Evolutionary conservation across 2,113 vertebrate species (phyloP).

Genomic region (Alosa alosa): DNA sequence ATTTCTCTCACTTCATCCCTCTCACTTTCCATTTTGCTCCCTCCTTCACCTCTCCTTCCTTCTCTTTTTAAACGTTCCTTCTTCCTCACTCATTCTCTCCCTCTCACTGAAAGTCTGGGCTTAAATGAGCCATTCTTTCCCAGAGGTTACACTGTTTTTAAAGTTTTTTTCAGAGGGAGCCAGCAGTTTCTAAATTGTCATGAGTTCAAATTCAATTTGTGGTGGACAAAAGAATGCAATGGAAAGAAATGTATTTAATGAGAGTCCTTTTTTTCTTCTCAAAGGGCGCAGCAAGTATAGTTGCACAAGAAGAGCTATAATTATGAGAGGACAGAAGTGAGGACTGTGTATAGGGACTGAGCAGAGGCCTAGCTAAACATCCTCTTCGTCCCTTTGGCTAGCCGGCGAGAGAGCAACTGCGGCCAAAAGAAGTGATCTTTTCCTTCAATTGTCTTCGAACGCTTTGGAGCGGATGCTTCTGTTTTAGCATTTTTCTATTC

Average conservation of each 20-base stretch:
- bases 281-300: neutral
- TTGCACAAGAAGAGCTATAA: neutral
- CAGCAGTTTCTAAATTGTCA: conserved; percentile 43
- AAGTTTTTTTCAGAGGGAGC: conserved; percentile 30
- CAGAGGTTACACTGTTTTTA: conserved; percentile 23
- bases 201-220: conserved; percentile 59
- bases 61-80: neutral
- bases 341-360: neutral
- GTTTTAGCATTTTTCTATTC: neutral
- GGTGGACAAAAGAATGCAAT: conserved; percentile 57
- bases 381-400: neutral
- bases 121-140: conserved; percentile 17
- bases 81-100: neutral
- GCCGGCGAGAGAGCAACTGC: neutral
- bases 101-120: neutral
- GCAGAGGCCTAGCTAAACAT: neutral
- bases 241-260: conserved; percentile 62
- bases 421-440: conserved; percentile 6
- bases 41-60: neutral
- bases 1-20: conserved; percentile 22
- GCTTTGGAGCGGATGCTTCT: neutral
- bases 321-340: neutral
- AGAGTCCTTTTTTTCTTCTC: conserved; percentile 24
- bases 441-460: neutral
- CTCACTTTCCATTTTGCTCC: conserved; percentile 30